These are phyloP conservation scores for Parasteatoda lunata DNA, from an alignment of 2,888 invertebrate species.

Conservation along the genomic window DNA sequence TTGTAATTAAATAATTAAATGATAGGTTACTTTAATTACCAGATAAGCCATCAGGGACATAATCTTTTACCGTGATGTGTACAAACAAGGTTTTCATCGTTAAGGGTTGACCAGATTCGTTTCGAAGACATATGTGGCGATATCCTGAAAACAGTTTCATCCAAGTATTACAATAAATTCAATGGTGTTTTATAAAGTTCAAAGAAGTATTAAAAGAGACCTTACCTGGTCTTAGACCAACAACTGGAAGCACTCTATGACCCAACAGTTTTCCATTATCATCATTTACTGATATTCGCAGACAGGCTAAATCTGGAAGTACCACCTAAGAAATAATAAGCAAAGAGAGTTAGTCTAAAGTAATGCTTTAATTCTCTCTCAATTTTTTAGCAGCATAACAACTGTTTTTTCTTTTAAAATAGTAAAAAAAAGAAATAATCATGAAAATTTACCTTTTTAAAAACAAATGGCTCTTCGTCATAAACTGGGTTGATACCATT, in stretches of 20 bases:
- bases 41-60: conserved; percentile 92
- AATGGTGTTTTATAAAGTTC: background rate
- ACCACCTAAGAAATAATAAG: conserved; percentile 81
- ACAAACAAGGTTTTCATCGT: conserved; percentile 89
- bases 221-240: conserved; percentile 71
- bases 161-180: background rate
- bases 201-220: background rate
- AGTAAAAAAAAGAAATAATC: background rate
- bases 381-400: too few species aligned
- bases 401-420: too few species aligned
- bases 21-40: conserved; percentile 71
- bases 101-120: conserved; percentile 92
- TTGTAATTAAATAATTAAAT: too few species aligned
- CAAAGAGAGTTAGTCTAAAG: background rate
- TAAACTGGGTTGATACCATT: conserved; percentile 97
- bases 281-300: conserved; percentile 94
- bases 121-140: conserved; percentile 91
- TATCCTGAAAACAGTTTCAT: conserved; percentile 78
- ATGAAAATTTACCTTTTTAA: conserved; percentile 85
- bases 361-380: too few species aligned
- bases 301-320: conserved; percentile 93
- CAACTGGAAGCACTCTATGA: conserved; percentile 88
- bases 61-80: conserved; percentile 92
- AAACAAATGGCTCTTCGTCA: conserved; percentile 94
- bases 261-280: conserved; percentile 93